Evolutionary conservation across 2,888 invertebrate species (phyloP).

Genomic region (Caenorhabditis sp.): DNA sequence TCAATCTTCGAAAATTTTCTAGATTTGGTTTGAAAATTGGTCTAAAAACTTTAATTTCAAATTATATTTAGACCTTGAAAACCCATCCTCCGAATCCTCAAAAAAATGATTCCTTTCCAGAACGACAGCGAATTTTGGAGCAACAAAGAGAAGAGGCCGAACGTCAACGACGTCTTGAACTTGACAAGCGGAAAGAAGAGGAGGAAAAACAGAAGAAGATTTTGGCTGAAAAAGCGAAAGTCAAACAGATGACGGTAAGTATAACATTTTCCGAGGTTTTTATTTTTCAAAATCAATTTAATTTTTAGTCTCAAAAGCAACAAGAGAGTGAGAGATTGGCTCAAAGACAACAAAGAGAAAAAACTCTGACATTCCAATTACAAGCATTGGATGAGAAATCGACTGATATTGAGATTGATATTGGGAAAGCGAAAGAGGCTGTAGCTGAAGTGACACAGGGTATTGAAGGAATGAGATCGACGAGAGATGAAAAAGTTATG

Average conservation of each 20-base stretch:
- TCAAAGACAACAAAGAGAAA: slow-evolving; percentile 86
- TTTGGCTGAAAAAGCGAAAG: slow-evolving; percentile 93
- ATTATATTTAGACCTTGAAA: too few relatives aligned
- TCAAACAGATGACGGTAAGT: slow-evolving; percentile 82
- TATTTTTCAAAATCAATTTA: slow-evolving; percentile 73
- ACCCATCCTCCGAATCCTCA: too few relatives aligned
- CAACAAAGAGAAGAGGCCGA: slow-evolving; percentile 80
- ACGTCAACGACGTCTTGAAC: slow-evolving; percentile 75
- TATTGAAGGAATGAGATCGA: slow-evolving; percentile 92
- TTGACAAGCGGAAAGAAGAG: slow-evolving; percentile 80
- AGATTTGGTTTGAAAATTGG: too few relatives aligned
- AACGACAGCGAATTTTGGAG: slow-evolving; percentile 28
- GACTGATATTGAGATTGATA: slow-evolving; percentile 81
- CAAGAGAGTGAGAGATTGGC: slow-evolving; percentile 78
- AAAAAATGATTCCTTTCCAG: too few relatives aligned
- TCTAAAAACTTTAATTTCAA: too few relatives aligned
- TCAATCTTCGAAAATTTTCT: too few relatives aligned
- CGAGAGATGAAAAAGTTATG: slow-evolving; percentile 87
- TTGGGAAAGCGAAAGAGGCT: slow-evolving; percentile 38
- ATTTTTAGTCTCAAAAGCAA: slow-evolving; percentile 61
- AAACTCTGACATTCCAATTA: slow-evolving; percentile 83
- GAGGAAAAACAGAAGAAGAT: slow-evolving; percentile 91
- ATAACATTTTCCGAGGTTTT: too few relatives aligned
- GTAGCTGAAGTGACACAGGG: slow-evolving; percentile 73
- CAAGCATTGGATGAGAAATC: slow-evolving; percentile 79